A percentile compares a stretch with the other conserved stretches of the same genome.
These are phyloP conservation scores for Dendroctonus valens DNA, from an alignment of 1,140 invertebrate genomes.

Conservation along the genomic window DNA sequence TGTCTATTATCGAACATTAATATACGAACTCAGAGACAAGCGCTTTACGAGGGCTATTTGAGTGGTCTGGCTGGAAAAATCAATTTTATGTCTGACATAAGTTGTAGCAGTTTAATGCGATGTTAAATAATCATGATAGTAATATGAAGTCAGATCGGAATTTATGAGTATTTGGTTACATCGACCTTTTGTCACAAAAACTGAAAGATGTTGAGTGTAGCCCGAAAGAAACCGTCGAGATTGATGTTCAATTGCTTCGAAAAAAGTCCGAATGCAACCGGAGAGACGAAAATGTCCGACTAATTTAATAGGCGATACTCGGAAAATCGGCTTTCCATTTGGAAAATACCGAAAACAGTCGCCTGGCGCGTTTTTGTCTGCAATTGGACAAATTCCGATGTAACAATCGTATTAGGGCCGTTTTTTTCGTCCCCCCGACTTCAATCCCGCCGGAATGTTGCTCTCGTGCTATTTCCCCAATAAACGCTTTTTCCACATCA, in stretches of 20 bases:
- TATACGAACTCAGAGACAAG: neutral
- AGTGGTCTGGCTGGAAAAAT: no score
- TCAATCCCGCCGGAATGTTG: constrained; percentile 8
- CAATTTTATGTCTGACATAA: no score
- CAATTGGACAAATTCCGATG: constrained; percentile 34
- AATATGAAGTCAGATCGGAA: no score
- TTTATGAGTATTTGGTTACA: no score
- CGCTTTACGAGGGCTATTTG: no score
- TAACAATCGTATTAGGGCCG: constrained; percentile 30
- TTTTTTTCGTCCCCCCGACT: constrained; percentile 7
- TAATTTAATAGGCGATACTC: constrained; percentile 25
- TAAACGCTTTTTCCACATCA: constrained; percentile 26
- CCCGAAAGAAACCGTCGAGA: neutral
- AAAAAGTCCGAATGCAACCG: no score
- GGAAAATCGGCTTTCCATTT: constrained; percentile 13
- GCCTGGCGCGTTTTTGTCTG: constrained; percentile 25
- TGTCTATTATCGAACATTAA: constrained; percentile 6
- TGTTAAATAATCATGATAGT: no score
- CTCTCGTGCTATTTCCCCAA: constrained; percentile 19
- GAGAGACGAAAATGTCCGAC: neutral
- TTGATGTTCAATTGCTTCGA: no score
- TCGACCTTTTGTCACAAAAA: no score
- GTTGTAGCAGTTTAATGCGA: no score
- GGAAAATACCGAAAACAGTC: constrained; percentile 17
- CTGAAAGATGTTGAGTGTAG: neutral